Percentiles rank a stretch among this genome's conserved stretches.
Evolutionary conservation across 2,888 invertebrate genomes (phyloP).

Genomic region (Drosophila nr. medialis): DNA sequence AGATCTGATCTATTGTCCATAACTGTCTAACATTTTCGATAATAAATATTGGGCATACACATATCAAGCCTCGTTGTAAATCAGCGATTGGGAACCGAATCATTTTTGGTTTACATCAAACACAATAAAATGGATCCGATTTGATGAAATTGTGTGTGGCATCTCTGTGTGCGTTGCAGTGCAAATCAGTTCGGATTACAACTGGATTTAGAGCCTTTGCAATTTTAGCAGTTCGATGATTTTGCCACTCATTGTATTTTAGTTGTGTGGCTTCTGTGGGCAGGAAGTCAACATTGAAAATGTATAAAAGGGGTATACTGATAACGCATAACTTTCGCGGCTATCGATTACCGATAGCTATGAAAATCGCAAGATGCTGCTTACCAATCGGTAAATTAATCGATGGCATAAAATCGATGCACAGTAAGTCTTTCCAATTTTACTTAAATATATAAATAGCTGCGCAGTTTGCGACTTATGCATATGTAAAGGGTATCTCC

Average conservation of each 20-base stretch:
- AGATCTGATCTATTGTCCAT: background rate
- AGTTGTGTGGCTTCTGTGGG: background rate
- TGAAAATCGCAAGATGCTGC: background rate
- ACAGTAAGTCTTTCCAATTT: no score
- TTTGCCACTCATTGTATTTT: background rate
- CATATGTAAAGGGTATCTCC: background rate
- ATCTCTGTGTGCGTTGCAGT: background rate
- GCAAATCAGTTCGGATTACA: conserved; percentile 3
- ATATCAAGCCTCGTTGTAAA: background rate
- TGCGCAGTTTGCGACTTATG: background rate
- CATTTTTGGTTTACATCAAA: background rate
- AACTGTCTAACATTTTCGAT: background rate
- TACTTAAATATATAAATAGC: background rate
- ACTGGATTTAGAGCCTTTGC: background rate
- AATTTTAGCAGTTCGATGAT: background rate
- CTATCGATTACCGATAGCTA: background rate
- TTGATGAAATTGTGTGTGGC: background rate
- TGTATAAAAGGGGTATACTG: background rate
- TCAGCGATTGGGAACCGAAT: background rate
- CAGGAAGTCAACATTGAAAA: conserved; percentile 9
- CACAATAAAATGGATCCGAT: background rate
- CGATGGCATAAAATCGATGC: background rate
- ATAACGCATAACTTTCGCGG: background rate
- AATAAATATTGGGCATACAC: background rate
- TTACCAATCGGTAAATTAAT: background rate